phyloP scores from a whole-genome alignment of 1,140 invertebrate species.

The Drosophila navojoa region DNA sequence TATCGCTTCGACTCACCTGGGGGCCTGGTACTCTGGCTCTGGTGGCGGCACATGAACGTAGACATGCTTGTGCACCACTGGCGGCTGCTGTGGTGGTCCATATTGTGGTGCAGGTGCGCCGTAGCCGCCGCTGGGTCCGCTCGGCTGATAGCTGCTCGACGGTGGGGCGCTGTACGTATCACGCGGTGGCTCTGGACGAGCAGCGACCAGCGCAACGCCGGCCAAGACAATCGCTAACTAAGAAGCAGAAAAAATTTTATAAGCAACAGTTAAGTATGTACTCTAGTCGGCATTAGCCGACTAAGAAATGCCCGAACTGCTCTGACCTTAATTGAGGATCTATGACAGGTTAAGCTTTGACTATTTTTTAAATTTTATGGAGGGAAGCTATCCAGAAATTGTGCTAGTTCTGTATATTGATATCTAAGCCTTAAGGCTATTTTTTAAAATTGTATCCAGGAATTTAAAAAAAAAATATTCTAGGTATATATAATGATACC shows the following conservation, averaged over 20 bases:
- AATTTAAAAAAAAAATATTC: no score
- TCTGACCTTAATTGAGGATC: no score
- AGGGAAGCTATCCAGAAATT: no score
- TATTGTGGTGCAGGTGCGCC: conserved; percentile 87
- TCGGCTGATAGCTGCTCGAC: conserved; percentile 73
- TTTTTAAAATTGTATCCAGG: no score
- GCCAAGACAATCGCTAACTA: conserved; percentile 76
- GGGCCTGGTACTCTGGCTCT: conserved; percentile 89
- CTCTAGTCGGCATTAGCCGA: no score
- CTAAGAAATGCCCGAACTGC: no score
- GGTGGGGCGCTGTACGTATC: conserved; percentile 79
- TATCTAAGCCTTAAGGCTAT: no score
- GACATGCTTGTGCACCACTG: conserved; percentile 93
- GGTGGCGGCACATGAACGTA: conserved; percentile 94
- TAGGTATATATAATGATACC: no score
- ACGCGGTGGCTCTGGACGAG: conserved; percentile 79
- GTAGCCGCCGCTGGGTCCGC: conserved; percentile 70
- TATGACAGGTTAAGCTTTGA: no score
- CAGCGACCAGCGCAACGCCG: conserved; percentile 64
- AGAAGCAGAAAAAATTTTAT: conserved; percentile 13
- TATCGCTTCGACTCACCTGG: conserved; percentile 83
- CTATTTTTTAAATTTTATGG: no score
- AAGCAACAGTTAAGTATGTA: not conserved
- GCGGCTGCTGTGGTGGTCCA: conserved; percentile 88
- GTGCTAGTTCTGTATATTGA: no score